Evolutionary conservation across 53 echinoderm and acorn worm species (phyloP), one percentile per base, ranked within the genome.

Genomic region (Echinometra lucunter): DNA sequence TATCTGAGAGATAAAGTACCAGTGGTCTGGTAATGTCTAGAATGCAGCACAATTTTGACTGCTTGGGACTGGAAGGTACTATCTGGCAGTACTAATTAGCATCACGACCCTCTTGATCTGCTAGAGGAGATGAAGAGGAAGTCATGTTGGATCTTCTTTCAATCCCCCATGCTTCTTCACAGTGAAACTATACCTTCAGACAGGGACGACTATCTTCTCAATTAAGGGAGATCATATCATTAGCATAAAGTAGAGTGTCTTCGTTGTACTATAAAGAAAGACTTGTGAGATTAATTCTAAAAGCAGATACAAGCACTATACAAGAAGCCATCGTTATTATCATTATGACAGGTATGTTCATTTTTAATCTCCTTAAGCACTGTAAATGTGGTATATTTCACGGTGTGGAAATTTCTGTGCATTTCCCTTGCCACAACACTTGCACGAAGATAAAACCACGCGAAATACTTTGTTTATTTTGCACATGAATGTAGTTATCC

Each of bases 21-120:
- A n/a, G n/a, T n/a, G n/a, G n/a, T n/a, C n/a, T n/a, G n/a, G n/a
- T n/a, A n/a, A n/a, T n/a, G 63, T 5, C 28, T 28, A 32, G 1
- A 28, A 67, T 1, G 30, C 32, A 28, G 32, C 69, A 69, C 8
- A 32, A 12, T 69, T 69, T 69, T 32, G 69, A 69, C 69, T 69
- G 69, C 10, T 32, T 32, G 34, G 34, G 34, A 69, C 69, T 32
- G 15, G 69, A 15, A 69, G 69, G 69, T 63, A 18, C 0, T 63
- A 63, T 19, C 63, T 63, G 63, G 32, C 12, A 34, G 69, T 32
- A 30, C 69, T 69, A 32, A 69, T 69, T 32, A 69, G 69, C 69
- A 69, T 69, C 32, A 19, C 69, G 69, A 69, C 69, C 69, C 69
- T 69, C 69, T 69, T 69, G 19, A 69, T 69, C 69, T 34, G 69